Evolutionary conservation across 1,140 invertebrate species (phyloP), one percentile per base, ranked within the genome.

Genomic region (Drosophila sp.): DNA sequence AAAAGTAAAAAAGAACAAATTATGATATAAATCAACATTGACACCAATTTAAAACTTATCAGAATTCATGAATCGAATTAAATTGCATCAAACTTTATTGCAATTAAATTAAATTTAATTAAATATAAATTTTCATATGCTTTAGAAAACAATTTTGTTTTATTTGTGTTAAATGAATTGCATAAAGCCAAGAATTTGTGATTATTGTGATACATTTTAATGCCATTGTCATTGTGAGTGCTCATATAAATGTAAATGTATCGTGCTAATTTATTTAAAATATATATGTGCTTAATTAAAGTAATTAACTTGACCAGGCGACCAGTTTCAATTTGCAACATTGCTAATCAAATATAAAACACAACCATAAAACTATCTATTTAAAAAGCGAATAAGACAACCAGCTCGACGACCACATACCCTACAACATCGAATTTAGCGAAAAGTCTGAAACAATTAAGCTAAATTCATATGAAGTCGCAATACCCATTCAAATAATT

Each of bases 291-390:
- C 57, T 36, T 48, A 21, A 48, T 59, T 43, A 48, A 46, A 48
- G 14, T 21, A 59, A 46, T 59, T 59, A 59, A 59, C 57, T 25
- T 27, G 45, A 48, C 9, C 43, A 45, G 18, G 16, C 16, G 29
- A 50, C 46, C 7, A 29, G 8, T 51, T 29, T 16, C n/a, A 51
- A 51, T 51, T 51, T 29, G 25, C 48, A 7, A 51, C 7, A 13
- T 0, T 14, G 41, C 27, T 46, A 46, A 21, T 21, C 13, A 32
- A 43, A 43, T 38, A 43, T 27, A 16, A 59, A 45, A 46, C 7
- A 13, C 11, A 38, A 11, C 1, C 36, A 38, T 13, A 13, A 5
- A 38, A 38, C 36, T 38, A 38, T 13, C 36, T n/a, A 4, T 21
- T 2, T 21, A 21, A 34, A 21, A 36, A 29, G 1, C 57, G 48